Base-by-base conservation (phyloP, 1,140 invertebrate genomes). In the Heterodera schachtii region DNA sequence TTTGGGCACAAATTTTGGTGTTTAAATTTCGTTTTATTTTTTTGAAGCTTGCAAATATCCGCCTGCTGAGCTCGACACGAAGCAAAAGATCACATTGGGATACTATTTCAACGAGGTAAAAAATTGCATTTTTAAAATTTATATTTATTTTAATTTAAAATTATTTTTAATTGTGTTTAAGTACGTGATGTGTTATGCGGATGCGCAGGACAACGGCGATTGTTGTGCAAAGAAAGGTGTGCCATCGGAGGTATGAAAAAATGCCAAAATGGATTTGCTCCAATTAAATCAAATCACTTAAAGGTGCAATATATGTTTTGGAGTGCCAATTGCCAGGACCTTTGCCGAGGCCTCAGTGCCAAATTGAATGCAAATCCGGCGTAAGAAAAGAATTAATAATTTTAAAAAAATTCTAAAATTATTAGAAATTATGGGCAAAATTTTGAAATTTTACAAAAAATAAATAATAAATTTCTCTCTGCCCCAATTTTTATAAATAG, bases 151-250 rank as follows among this genome's bases (percentile, higher is more conserved):
- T 60, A 13, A 60, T 60, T 60, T 13, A 9, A 69, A 69, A 8
- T 52, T 52, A 8, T 52, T 71, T 71, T 71, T 31, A 71, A 71
- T 21, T 71, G 31, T 31, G 31, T 71, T 43, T 13, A 71, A 71
- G 69, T 71, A 71, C 21, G 44, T 46, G 6, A 43, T 41, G 69
- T 71, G 69, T 46, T 71, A 71, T 71, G 69, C 69, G 69, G 69
- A 71, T 41, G 69, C 31, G 13, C 9, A 41, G 2, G n/a, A 44
- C 69, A 71, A 44, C 44, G 13, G 1, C 2, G 31, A 41, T 16
- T 41, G 41, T 41, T 71, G 69, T 41, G 69, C 9, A 11, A 0
- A 11, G 7, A 11, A 8, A 4, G 69, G 41, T 71, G 69, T 71
- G 31, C 69, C 69, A 41, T 11, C 31, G 41, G 69, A 71, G 31